Conservation (phyloP, 2,888 invertebrate species). For the Rhagophthalmus giganteus region DNA sequence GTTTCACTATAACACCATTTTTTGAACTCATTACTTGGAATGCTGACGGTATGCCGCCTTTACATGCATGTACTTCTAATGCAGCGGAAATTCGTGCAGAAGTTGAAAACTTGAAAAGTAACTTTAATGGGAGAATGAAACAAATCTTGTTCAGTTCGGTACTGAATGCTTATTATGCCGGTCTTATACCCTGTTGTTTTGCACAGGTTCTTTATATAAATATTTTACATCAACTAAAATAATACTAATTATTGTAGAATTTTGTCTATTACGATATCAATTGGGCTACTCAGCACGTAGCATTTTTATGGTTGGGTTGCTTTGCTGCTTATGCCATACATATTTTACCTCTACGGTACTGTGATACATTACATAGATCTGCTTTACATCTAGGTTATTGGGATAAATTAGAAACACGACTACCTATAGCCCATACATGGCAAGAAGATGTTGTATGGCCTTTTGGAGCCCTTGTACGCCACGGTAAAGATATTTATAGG, state of each 20-base stretch:
- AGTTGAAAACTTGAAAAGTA: slow-evolving; percentile 79
- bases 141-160: slow-evolving; percentile 80
- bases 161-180: slow-evolving; percentile 83
- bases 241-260: slow-evolving; percentile 51
- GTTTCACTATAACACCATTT: slow-evolving; percentile 75
- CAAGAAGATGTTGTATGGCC: slow-evolving; percentile 69
- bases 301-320: slow-evolving; percentile 82
- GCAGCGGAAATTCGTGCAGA: slow-evolving; percentile 77
- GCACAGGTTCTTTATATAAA: slow-evolving; percentile 66
- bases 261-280: slow-evolving; percentile 79
- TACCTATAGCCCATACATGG: slow-evolving; percentile 56
- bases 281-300: slow-evolving; percentile 82
- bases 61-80: slow-evolving; percentile 77
- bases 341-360: slow-evolving; percentile 66
- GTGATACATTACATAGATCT: slow-evolving; percentile 88
- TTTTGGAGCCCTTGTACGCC: slow-evolving; percentile 73
- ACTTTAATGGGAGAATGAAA: slow-evolving; percentile 88
- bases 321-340: slow-evolving; percentile 79
- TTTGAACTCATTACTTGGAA: slow-evolving; percentile 63
- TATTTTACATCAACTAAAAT: slow-evolving; percentile 28
- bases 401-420: slow-evolving; percentile 57
- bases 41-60: slow-evolving; percentile 62
- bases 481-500: slow-evolving; percentile 72
- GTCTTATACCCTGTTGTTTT: slow-evolving; percentile 88
- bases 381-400: slow-evolving; percentile 87